Conservation (phyloP, 2,888 invertebrate species). For the Ophion costatus region DNA sequence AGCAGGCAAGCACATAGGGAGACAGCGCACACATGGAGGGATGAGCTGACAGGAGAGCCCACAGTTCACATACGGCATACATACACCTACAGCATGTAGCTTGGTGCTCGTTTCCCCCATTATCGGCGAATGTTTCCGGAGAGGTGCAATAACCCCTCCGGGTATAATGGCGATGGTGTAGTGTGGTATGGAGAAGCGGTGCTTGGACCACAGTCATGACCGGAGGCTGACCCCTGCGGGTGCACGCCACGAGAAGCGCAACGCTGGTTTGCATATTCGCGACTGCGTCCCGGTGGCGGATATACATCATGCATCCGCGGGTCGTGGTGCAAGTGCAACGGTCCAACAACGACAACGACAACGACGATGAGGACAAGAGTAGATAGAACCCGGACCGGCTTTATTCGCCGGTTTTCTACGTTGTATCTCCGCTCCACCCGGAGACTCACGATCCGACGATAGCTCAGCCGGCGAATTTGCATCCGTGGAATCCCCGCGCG, state of each 20-base stretch:
- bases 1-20: constrained; percentile 22
- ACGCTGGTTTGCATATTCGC: constrained; percentile 79
- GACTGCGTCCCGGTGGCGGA: constrained; percentile 80
- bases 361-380: constrained; percentile 62
- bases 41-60: constrained; percentile 36
- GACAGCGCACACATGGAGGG: constrained; percentile 35
- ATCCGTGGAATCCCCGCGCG: constrained; percentile 82
- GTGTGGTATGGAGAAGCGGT: constrained; percentile 65
- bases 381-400: constrained; percentile 57
- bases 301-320: constrained; percentile 79
- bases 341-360: constrained; percentile 66
- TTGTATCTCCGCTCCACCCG: constrained; percentile 65
- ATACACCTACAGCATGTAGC: constrained; percentile 45
- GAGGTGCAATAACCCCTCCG: constrained; percentile 71
- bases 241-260: constrained; percentile 71
- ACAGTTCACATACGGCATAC: constrained; percentile 36
- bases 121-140: constrained; percentile 70
- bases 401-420: constrained; percentile 64
- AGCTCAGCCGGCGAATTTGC: constrained; percentile 81
- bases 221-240: constrained; percentile 76
- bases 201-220: constrained; percentile 69
- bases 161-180: constrained; percentile 69
- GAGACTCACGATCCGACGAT: constrained; percentile 81
- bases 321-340: constrained; percentile 75
- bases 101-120: constrained; percentile 59